Base-by-base conservation (phyloP, 2,113 vertebrate species). In the Chascanopsetta lugubris region DNA sequence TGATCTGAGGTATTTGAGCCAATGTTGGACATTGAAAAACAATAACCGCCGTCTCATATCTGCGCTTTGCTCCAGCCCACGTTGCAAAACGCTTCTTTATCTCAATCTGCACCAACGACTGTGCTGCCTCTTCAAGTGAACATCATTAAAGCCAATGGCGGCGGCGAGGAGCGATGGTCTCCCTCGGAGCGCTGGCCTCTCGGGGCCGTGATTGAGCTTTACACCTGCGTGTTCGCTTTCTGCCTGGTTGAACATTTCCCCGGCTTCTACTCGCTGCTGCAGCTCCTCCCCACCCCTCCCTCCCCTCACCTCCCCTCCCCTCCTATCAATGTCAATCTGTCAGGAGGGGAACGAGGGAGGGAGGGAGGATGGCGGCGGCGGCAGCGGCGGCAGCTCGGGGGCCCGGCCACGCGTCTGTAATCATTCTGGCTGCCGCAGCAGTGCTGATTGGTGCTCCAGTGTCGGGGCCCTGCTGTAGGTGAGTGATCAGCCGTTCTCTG, bases 401-500 rank as follows among this genome's bases (percentile, higher is more conserved):
- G 70, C 56, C 25, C 77, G 77, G 72, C 70, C 72, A 57, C 69
- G 84, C 71, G 42, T 87, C 75, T 64, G 83, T 67, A 85, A 87
- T 87, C 84, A 86, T 64, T 83, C 73, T 49, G 72, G 72, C 60
- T 61, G 77, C 21, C 54, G 77, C 68, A 0, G 61, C 68, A 0
- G 61, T 21, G 46, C 72, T 80, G 80, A 85, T 85, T 80, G 87
- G 87, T 77, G 66, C 82, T 72, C 62, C 49, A 8, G 45, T 58
- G 77, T 83, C 75, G 24, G 38, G n/a, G 80, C 74, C 54, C 46
- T 40, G 80, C 77, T 76, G 80, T 77, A 87, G 85, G 85, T 89
- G 85, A 89, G 72, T 70, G 88, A 86, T 88, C 87, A 86, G 85
- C 62, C 54, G 30, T 63, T 90, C 74, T 73, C 75, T 30, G 73